Conservation (phyloP, 92 coral and sea anemone species). For the Paramuricea clavata region DNA sequence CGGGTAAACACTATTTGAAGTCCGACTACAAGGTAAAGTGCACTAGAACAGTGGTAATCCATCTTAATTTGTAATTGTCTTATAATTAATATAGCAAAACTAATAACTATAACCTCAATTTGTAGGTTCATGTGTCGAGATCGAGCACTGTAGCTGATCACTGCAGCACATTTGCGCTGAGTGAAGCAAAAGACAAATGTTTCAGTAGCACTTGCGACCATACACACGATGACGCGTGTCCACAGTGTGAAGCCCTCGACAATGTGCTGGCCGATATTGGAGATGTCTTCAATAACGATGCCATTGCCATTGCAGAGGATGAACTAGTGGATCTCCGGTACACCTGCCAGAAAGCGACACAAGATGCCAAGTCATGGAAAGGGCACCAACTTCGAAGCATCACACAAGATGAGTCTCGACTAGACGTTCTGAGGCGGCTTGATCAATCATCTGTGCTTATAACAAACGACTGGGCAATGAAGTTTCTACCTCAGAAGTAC, state of each 20-base stretch:
- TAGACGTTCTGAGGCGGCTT: conserved; percentile 15
- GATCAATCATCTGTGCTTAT: conserved; percentile 7
- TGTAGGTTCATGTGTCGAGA: conserved; percentile 19
- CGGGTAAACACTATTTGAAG: conserved; percentile 47
- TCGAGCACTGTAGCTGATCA: conserved; percentile 18
- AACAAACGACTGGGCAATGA: conserved; percentile 43
- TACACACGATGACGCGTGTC: not conserved
- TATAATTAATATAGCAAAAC: conserved; percentile 9
- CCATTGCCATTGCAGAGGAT: not conserved
- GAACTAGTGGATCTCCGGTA: not conserved
- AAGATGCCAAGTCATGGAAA: conserved; percentile 28
- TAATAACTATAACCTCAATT: not conserved
- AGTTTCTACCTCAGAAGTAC: conserved; percentile 28
- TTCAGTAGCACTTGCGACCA: not conserved
- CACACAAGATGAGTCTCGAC: conserved; percentile 39
- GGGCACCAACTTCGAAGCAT: conserved; percentile 25
- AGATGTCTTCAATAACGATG: not conserved
- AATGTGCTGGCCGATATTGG: not conserved
- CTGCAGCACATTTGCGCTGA: conserved; percentile 27
- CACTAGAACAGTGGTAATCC: not conserved
- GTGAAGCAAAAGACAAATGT: not conserved
- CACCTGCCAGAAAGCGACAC: not conserved
- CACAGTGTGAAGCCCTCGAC: conserved; percentile 13
- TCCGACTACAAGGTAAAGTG: conserved; percentile 49
- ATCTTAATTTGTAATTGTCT: conserved; percentile 16